These are phyloP conservation scores for Coilia nasus DNA, from an alignment of 2,797 vertebrate genomes.

Conservation along the genomic window DNA sequence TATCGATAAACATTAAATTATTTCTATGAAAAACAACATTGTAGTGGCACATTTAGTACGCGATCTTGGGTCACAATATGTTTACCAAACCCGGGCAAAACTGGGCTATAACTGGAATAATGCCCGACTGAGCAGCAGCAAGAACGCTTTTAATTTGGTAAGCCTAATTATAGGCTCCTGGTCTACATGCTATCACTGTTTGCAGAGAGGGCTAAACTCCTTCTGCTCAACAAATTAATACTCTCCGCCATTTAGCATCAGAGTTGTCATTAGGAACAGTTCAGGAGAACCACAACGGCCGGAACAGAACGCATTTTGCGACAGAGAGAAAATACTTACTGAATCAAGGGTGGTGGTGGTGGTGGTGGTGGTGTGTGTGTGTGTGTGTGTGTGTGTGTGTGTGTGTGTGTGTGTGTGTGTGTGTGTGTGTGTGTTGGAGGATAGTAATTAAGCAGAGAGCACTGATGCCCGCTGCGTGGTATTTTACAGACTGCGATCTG, in stretches of 20 bases:
- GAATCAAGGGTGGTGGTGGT: background rate
- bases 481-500: conserved; percentile 2
- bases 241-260: conserved; percentile 73
- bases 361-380: background rate
- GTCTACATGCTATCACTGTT: background rate
- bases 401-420: background rate
- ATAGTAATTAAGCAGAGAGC: conserved; percentile 2
- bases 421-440: background rate
- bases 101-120: background rate
- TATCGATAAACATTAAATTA: background rate
- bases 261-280: conserved; percentile 74
- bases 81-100: background rate
- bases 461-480: conserved; percentile 4
- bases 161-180: conserved; percentile 1
- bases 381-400: background rate
- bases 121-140: background rate
- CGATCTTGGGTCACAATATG: background rate
- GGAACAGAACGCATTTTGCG: background rate
- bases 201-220: background rate
- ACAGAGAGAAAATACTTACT: conserved; percentile 1
- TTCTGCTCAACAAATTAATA: conserved; percentile 56
- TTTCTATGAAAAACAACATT: background rate
- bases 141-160: background rate
- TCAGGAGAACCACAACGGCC: conserved; percentile 34
- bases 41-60: background rate